A percentile compares a stretch with the other conserved stretches of the same genome.
phyloP scores from a whole-genome alignment of 2,888 invertebrate genomes.

The Yponomeuta sedellus region DNA sequence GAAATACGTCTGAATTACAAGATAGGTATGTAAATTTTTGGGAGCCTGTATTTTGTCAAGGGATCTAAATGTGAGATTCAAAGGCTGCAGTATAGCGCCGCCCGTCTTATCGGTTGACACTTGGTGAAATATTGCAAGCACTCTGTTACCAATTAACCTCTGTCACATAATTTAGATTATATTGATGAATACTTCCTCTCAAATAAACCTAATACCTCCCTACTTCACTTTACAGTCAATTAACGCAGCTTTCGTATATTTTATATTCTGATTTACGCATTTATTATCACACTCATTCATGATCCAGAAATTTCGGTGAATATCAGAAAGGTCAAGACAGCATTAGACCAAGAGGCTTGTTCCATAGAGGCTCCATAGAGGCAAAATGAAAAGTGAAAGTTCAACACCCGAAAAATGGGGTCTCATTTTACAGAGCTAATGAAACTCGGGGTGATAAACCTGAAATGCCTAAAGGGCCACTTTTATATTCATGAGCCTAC shows the following conservation, averaged over 20 bases:
- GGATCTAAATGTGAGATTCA: neutral
- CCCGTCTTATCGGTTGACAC: neutral
- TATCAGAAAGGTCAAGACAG: no score
- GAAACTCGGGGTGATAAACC: conserved; percentile 25
- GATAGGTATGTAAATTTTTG: no score
- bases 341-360: no score
- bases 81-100: neutral
- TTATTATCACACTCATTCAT: no score
- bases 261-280: no score
- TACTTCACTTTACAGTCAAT: neutral
- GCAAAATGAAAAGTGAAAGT: conserved; percentile 15
- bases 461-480: conserved; percentile 24
- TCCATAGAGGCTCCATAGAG: no score
- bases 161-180: neutral
- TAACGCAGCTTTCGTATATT: no score
- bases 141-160: conserved; percentile 11
- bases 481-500: conserved; percentile 50
- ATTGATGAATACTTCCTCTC: conserved; percentile 9
- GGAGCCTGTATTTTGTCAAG: no score
- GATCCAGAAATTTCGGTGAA: no score
- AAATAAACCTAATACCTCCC: neutral
- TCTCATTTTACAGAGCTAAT: conserved; percentile 17
- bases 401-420: conserved; percentile 16
- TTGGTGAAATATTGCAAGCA: conserved; percentile 6
- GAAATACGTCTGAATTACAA: no score